Percentiles rank a stretch among this genome's conserved stretches.
These are phyloP conservation scores for Ochotona princeps DNA, from an alignment of 2,113 vertebrate genomes.

Conservation along the genomic window DNA sequence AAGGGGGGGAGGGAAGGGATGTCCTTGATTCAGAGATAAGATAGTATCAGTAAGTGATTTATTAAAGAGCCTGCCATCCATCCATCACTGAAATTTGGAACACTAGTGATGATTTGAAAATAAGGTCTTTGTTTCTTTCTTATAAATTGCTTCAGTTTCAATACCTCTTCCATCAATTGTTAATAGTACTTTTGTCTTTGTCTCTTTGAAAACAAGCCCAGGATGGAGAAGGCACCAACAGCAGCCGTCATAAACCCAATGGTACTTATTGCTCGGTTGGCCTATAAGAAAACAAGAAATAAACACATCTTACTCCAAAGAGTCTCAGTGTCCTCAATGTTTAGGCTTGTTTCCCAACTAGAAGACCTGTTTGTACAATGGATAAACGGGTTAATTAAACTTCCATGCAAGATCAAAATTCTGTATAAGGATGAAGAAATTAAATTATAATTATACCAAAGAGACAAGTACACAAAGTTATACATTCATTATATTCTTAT, in stretches of 20 bases:
- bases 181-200: slow-evolving; percentile 88
- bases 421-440: not conserved
- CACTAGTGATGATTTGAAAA: slow-evolving; percentile 66
- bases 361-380: not conserved
- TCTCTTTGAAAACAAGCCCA: slow-evolving; percentile 90
- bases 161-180: slow-evolving; percentile 26
- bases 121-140: slow-evolving; percentile 30
- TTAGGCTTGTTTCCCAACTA: slow-evolving; percentile 3
- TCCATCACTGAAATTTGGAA: slow-evolving; percentile 44
- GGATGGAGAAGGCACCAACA: slow-evolving; percentile 90
- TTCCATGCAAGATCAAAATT: slow-evolving; percentile 25
- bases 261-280: slow-evolving; percentile 89
- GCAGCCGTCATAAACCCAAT: slow-evolving; percentile 90
- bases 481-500: not conserved
- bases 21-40: slow-evolving; percentile 54
- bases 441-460: slow-evolving; percentile 15
- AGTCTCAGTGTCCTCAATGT: not conserved
- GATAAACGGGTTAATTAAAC: not conserved
- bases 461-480: not conserved
- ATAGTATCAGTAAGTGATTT: slow-evolving; percentile 71
- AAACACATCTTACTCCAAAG: slow-evolving; percentile 40
- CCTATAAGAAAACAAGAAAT: slow-evolving; percentile 83
- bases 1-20: not conserved
- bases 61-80: slow-evolving; percentile 70
- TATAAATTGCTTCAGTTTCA: slow-evolving; percentile 42